Evolutionary conservation across 1,140 invertebrate species (phyloP).

Genomic region (Pentalonia nigronervosa): DNA sequence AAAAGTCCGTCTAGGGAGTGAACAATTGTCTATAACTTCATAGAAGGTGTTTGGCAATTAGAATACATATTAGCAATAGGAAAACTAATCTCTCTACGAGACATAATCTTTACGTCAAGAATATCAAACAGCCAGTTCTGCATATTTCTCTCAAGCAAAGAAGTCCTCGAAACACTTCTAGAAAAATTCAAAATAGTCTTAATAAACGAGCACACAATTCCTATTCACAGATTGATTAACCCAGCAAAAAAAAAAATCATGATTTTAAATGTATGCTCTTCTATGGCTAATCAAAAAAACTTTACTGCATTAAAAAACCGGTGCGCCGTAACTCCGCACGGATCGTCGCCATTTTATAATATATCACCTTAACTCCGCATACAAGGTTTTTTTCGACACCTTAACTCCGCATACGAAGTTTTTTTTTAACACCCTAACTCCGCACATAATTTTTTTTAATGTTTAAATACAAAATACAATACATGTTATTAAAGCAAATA

Average conservation of each 20-base stretch:
- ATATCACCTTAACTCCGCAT: no score
- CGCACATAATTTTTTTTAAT: no score
- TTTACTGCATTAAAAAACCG: no score
- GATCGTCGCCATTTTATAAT: no score
- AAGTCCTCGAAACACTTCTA: background rate
- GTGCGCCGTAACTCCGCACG: no score
- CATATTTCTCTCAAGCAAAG: background rate
- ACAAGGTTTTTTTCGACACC: no score
- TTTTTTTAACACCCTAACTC: no score
- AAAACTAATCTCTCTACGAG: background rate
- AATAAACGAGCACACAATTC: background rate
- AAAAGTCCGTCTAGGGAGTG: background rate
- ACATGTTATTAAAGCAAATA: no score
- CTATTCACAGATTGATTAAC: background rate
- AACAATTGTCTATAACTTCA: background rate
- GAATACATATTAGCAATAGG: background rate
- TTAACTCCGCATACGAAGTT: no score
- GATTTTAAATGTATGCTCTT: background rate
- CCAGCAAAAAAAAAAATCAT: constrained; percentile 5
- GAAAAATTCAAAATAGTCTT: background rate
- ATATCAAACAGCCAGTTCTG: background rate
- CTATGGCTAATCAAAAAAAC: background rate
- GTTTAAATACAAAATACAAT: no score
- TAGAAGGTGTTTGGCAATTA: background rate
- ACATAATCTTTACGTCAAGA: background rate